A percentile compares a stretch with the other conserved stretches of the same genome.
These are phyloP conservation scores for Thelaira solivaga DNA, from an alignment of 2,888 invertebrate species.

Conservation along the genomic window DNA sequence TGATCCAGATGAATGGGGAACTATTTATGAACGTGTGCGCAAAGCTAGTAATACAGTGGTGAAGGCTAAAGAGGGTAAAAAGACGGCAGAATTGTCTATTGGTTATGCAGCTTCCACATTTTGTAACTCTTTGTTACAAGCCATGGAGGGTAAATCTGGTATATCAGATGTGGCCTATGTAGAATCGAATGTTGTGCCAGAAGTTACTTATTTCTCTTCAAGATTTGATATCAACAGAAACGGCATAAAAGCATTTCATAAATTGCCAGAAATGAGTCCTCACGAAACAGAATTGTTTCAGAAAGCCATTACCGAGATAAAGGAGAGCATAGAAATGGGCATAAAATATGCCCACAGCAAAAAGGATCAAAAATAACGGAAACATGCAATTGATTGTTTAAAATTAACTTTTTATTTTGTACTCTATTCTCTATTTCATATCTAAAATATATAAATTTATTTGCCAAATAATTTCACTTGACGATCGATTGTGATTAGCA, in stretches of 20 bases:
- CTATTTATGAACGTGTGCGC: slow-evolving; percentile 92
- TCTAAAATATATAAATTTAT: not conserved
- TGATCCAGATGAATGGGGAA: slow-evolving; percentile 84
- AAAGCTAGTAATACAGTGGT: slow-evolving; percentile 95
- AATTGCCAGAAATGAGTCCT: slow-evolving; percentile 86
- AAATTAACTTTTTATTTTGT: not conserved
- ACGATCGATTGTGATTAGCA: no score
- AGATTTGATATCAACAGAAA: slow-evolving; percentile 82
- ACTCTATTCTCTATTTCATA: not conserved
- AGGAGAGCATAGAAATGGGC: slow-evolving; percentile 93
- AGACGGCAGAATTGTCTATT: slow-evolving; percentile 98
- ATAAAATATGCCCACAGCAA: slow-evolving; percentile 89
- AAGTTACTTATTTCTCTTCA: slow-evolving; percentile 93
- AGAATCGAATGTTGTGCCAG: slow-evolving; percentile 86
- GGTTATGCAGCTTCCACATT: slow-evolving; percentile 96
- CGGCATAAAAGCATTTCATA: slow-evolving; percentile 93
- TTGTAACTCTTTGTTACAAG: slow-evolving; percentile 87
- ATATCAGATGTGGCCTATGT: slow-evolving; percentile 97
- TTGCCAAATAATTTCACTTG: no score
- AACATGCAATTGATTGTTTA: not conserved
- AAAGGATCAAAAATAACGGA: not conserved
- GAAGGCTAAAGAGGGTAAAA: slow-evolving; percentile 96
- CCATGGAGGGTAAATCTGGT: slow-evolving; percentile 92
- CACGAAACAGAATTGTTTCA: slow-evolving; percentile 89
- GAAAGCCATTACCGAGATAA: slow-evolving; percentile 90